phyloP scores from a whole-genome alignment of 2,797 vertebrate species.

The Arctocebus calabarensis region DNA sequence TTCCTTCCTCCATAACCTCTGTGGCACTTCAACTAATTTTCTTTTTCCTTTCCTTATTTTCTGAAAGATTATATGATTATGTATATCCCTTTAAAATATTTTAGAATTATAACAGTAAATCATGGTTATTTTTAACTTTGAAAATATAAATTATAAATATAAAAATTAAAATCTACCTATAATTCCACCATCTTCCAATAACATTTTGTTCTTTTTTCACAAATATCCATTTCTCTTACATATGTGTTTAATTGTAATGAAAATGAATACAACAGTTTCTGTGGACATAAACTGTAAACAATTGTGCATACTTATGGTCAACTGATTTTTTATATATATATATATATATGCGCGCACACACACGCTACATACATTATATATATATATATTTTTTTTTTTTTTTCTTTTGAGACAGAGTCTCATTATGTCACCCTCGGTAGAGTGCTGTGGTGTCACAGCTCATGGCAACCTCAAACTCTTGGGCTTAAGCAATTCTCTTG shows the following conservation, averaged over 20 bases:
- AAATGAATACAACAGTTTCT: slow-evolving; percentile 42
- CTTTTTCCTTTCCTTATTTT: neutral
- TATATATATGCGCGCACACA: no score
- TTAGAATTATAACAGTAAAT: slow-evolving; percentile 54
- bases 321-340: neutral
- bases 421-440: neutral
- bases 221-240: slow-evolving; percentile 33
- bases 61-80: slow-evolving; percentile 37
- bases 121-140: slow-evolving; percentile 35
- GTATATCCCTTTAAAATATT: neutral
- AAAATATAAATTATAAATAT: slow-evolving; percentile 52
- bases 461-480: neutral
- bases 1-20: no score
- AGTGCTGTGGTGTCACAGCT: neutral
- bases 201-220: slow-evolving; percentile 28
- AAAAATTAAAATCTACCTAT: slow-evolving; percentile 49
- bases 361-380: no score
- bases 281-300: neutral
- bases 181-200: slow-evolving; percentile 3
- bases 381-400: neutral
- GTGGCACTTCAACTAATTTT: neutral
- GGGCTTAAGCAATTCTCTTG: no score
- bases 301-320: neutral
- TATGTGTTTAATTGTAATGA: slow-evolving; percentile 21
- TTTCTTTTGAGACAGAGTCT: neutral